Conservation (phyloP, 2,888 invertebrate species). For the Falcaria lacertinaria region DNA sequence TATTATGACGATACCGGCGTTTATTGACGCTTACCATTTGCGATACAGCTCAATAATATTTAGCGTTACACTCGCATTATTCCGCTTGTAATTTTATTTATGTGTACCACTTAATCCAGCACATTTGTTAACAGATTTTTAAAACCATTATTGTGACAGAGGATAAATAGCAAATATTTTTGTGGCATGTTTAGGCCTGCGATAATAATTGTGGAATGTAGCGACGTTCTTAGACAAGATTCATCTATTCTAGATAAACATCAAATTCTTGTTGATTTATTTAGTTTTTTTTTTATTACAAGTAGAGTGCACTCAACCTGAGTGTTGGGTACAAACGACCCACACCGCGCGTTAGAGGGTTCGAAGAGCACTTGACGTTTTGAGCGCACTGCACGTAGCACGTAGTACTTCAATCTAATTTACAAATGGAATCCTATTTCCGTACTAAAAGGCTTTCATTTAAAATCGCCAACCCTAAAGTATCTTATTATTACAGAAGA, state of each 20-base stretch:
- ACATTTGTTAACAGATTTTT: no score
- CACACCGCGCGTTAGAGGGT: conserved; percentile 9
- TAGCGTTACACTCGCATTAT: conserved; percentile 33
- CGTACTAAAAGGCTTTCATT: neutral
- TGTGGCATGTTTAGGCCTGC: neutral
- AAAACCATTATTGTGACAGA: neutral
- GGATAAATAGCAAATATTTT: neutral
- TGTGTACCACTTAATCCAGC: conserved; percentile 5
- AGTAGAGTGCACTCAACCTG: conserved; percentile 12
- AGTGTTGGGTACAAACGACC: conserved; percentile 15
- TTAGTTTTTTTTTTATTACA: no score
- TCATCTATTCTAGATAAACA: no score
- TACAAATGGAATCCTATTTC: neutral
- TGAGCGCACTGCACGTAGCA: neutral
- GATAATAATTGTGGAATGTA: no score
- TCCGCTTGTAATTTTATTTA: no score
- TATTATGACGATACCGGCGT: conserved; percentile 37
- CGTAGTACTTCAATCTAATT: neutral
- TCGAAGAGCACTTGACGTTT: conserved; percentile 2
- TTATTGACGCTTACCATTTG: conserved; percentile 31
- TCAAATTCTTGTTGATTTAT: no score
- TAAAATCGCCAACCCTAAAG: no score
- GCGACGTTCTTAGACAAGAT: no score
- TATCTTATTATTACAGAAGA: no score
- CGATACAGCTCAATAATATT: conserved; percentile 37